Conservation (phyloP, 2,113 vertebrate species). For the Elephas maximus region DNA sequence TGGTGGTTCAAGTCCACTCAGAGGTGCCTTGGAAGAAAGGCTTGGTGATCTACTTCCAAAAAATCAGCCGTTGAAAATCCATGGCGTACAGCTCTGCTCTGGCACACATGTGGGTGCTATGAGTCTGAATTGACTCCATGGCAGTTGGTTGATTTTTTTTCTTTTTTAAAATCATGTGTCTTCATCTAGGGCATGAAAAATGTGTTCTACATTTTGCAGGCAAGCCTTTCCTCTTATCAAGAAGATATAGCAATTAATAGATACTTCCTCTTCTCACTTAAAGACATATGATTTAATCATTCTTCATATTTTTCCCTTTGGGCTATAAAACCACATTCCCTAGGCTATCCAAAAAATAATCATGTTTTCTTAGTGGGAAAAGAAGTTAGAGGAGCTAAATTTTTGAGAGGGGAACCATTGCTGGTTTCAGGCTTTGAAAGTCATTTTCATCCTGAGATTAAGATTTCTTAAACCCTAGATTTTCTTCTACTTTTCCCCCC, state of each 20-base stretch:
- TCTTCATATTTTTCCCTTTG: neutral
- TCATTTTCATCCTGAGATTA: neutral
- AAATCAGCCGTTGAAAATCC: neutral
- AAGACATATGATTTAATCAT: neutral
- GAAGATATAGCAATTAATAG: neutral
- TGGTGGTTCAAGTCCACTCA: neutral
- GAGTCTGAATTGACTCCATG: neutral
- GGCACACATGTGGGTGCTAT: neutral
- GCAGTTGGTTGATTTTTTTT: neutral
- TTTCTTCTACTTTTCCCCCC: neutral
- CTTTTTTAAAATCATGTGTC: neutral
- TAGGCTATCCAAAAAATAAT: neutral
- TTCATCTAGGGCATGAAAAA: slow-evolving; percentile 3
- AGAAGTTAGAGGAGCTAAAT: neutral
- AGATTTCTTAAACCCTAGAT: neutral
- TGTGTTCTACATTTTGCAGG: neutral
- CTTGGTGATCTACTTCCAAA: neutral
- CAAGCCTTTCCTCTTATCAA: neutral
- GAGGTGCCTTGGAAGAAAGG: neutral
- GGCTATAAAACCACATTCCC: neutral
- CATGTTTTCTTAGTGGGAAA: neutral
- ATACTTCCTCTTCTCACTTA: neutral
- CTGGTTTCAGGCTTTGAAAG: slow-evolving; percentile 3
- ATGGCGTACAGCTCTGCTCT: neutral
- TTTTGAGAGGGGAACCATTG: neutral